Evolutionary conservation across 2,888 invertebrate genomes (phyloP).

Genomic region (Protophormia terraenovae): DNA sequence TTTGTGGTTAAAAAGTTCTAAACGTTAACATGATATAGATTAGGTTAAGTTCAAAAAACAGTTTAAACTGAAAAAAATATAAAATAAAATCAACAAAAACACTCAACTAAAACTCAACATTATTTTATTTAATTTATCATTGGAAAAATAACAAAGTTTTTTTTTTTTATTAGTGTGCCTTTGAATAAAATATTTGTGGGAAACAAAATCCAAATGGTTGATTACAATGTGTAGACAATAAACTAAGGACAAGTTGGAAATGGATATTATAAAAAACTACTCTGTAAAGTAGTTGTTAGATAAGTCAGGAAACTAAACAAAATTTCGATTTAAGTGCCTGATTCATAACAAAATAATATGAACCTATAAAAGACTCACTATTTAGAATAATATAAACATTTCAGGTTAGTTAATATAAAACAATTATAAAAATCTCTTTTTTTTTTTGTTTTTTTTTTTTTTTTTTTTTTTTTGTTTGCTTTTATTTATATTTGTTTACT

Average conservation of each 20-base stretch:
- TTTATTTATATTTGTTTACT: background rate
- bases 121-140: conserved; percentile 53
- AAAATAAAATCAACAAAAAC: background rate
- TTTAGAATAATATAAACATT: too few species aligned
- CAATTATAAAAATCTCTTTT: too few species aligned
- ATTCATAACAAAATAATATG: too few species aligned
- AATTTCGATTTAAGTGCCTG: too few species aligned
- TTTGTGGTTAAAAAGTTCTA: conserved; percentile 62
- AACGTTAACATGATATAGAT: conserved; percentile 59
- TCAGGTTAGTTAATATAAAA: too few species aligned
- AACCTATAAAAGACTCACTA: too few species aligned
- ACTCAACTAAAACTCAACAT: conserved; percentile 40
- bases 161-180: conserved; percentile 22
- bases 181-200: conserved; percentile 66
- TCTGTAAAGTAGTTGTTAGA: too few species aligned
- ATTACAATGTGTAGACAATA: background rate
- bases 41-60: conserved; percentile 39
- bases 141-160: conserved; percentile 43
- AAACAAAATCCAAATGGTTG: conserved; percentile 27
- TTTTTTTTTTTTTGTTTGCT: background rate
- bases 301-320: too few species aligned
- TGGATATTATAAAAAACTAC: too few species aligned
- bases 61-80: conserved; percentile 1
- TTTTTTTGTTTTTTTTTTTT: background rate
- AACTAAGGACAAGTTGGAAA: background rate